A percentile compares a stretch with the other conserved stretches of the same genome.
These are phyloP conservation scores for Dolichoris vasculosae DNA, from an alignment of 1,140 invertebrate genomes.

Conservation along the genomic window DNA sequence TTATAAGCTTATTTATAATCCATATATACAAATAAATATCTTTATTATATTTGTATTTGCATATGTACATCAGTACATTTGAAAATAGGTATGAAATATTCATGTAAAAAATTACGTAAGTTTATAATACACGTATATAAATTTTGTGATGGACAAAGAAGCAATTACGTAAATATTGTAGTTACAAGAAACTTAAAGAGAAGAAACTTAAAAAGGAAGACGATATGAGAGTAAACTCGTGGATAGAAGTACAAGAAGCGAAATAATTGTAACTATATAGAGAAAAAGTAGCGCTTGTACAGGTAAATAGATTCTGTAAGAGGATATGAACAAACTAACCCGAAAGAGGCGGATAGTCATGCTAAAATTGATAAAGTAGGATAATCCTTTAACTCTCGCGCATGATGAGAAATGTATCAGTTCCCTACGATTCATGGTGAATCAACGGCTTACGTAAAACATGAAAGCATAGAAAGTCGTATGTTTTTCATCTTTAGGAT, in stretches of 20 bases:
- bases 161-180: not conserved
- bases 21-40: too few relatives aligned
- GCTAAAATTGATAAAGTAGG: constrained; percentile 53
- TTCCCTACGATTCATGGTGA: not conserved
- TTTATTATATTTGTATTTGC: too few relatives aligned
- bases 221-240: not conserved
- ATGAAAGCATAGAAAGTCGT: too few relatives aligned
- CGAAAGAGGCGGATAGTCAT: constrained; percentile 31
- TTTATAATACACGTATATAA: not conserved
- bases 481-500: too few relatives aligned
- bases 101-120: not conserved
- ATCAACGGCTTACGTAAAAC: not conserved
- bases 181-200: not conserved
- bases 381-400: constrained; percentile 33
- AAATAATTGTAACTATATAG: constrained; percentile 41
- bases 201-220: constrained; percentile 4
- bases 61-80: too few relatives aligned
- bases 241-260: constrained; percentile 17
- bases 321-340: not conserved
- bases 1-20: too few relatives aligned
- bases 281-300: not conserved
- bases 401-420: not conserved
- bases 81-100: too few relatives aligned
- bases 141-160: not conserved
- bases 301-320: constrained; percentile 24